Conservation (phyloP, 2,113 vertebrate genomes). For the Hippocampus mohnikei region DNA sequence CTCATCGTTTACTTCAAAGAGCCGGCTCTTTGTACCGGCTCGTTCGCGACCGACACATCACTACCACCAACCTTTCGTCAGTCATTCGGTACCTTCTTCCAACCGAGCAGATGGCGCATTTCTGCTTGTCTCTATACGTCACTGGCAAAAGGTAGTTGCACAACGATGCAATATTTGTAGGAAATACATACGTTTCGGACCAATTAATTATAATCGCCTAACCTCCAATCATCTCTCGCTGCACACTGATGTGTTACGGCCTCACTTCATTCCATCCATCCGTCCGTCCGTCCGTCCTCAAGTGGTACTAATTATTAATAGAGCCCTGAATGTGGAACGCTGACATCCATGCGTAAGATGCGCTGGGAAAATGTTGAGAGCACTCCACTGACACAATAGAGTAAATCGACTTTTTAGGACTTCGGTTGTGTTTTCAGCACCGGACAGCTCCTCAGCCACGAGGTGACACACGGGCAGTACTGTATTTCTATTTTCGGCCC, state of each 20-base stretch:
- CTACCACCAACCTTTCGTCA: too few species aligned
- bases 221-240: neutral
- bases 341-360: conserved; percentile 14
- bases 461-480: neutral
- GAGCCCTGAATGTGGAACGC: conserved; percentile 44
- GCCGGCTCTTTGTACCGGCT: too few species aligned
- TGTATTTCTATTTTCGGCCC: neutral
- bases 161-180: neutral
- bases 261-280: neutral
- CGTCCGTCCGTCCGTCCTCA: conserved; percentile 45
- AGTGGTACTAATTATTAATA: conserved; percentile 50
- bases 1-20: too few species aligned
- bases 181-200: neutral
- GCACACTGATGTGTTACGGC: neutral
- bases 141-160: neutral
- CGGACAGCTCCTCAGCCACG: conserved; percentile 30
- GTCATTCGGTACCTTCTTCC: too few species aligned
- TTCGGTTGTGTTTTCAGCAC: conserved; percentile 35
- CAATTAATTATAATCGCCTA: neutral
- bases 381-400: neutral
- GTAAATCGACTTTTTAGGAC: neutral
- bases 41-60: too few species aligned
- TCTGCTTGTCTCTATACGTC: neutral
- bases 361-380: conserved; percentile 1
- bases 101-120: neutral